Base-by-base conservation (phyloP, 2,888 invertebrate genomes). In the Tiliacea citrago region DNA sequence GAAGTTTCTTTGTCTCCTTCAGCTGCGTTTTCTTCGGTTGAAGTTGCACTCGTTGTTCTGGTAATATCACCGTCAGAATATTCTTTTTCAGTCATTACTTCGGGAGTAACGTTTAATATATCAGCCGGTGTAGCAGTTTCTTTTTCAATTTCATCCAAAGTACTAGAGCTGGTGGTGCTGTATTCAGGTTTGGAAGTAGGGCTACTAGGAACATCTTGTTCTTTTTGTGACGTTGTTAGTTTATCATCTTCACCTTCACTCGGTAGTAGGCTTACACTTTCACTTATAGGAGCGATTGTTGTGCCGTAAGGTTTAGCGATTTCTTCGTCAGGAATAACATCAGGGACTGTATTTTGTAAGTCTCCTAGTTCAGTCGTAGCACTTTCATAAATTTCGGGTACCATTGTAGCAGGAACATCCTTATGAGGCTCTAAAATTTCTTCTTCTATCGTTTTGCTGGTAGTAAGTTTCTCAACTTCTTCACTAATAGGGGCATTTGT, bases 31-130 rank as follows among this genome's bases (percentile, higher is more conserved):
- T 89, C 88, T 69, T 87, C 88, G 57, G 77, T 58, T 45, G 72
- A 76, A 65, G 88, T 82, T 47, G 77, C 76, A 81, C 80, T 86
- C 13, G 90, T 86, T 42, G 89, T 88, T 51, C 73, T 81, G 72
- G 75, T 73, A 67, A 79, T 74, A 67, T 81, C 80, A 68, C 73
- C n/a, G 0, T 72, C 77, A 18, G 47, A n/a, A 61, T 63, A 74
- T 65, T 86, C 88, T 66, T 75, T 77, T 71, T 79, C 78, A 61
- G 79, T 72, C 55, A 68, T 61, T 63, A 68, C 69, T 45, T 79
- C 82, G 39, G 77, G 35, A 62, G 82, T 68, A 47, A 67, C 57
- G 45, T 73, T 51, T 47, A 67, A 42, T 53, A 67, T 57, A 49
- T 81, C 71, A 45, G 70, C 18, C 4, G 68, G 45, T 35, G 69